Evolutionary conservation across 2,113 vertebrate genomes (phyloP), one percentile per base, ranked within the genome.

Genomic region (Sinosuthora webbiana): DNA sequence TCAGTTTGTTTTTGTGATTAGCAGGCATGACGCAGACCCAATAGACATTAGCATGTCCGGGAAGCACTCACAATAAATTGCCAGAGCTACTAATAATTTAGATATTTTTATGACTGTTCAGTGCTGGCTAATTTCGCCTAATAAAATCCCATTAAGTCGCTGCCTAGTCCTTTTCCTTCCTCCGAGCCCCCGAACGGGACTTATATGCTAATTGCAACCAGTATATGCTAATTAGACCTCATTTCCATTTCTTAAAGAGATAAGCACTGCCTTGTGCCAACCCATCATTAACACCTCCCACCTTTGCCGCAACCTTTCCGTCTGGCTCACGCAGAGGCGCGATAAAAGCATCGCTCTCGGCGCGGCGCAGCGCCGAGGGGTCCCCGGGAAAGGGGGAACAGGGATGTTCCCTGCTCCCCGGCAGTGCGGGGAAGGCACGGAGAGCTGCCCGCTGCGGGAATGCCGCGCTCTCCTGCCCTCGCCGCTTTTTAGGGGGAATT

Each of bases 51-150:
- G 94, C 96, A 92, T 96, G 95, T 97, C 96, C 96, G 42, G 96
- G 93, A 97, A 81, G 87, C 96, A 50, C 97, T 97, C 96, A 96
- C 95, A 93, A 95, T 96, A 97, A 98, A 97, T 97, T 97, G 96
- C 97, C 97, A 96, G 97, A 96, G 95, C 97, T 97, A 93, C 96
- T 97, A 97, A 98, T 98, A 98, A 98, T 98, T 97, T 98, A 98
- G 97, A 98, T 98, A 98, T 97, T 98, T 98, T 98, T 98, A 98
- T 98, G 97, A 97, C 97, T 98, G 96, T 97, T 98, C 97, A 97
- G 96, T 47, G 97, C 97, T 94, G 94, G 97, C 97, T 98, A 98
- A 98, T 98, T 98, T 98, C 94, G 69, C 75, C 97, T 98, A 98
- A 98, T 97, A 98, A 98, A 98, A 98, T 93, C 97, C 97, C 97